Base-by-base conservation (phyloP, 1,140 invertebrate genomes). In the Papilio polytes region DNA sequence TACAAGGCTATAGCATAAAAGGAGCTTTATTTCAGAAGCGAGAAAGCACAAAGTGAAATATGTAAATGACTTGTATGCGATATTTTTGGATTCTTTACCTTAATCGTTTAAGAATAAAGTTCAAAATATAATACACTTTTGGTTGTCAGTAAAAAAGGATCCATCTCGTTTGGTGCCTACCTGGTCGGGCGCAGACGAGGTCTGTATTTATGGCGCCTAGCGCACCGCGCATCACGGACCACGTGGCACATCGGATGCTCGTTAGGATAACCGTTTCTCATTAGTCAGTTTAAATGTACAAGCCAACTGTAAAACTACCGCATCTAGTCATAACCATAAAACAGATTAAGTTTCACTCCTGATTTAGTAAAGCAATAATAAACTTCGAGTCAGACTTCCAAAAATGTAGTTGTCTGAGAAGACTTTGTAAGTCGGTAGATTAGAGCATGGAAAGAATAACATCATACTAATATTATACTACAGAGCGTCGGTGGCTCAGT, bases 11-110 rank as follows among this genome's bases (percentile, higher is more conserved):
- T 78, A 31, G 87, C 90, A 88, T 89, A 95, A 95, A 94, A 94
- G 91, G 87, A 94, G 89, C 94, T 94, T 91, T 95, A 95, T 95
- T 94, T 91, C 91, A 92, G 89, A 93, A 91, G 90, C 88, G 89
- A 93, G 92, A 95, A 93, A 94, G 94, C 88, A 83, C 86, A 94
- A 93, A 94, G 91, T 94, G 91, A 94, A 91, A 92, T 93, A 94
- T 94, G 92, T 89, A 87, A 92, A 89, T 89, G 79, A 87, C 83
- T 84, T 84, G 41, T 18, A 20, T 59, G 59, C 31, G 26, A 3
- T 2, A 3, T 22, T 82, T 80, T 74, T 85, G 48, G 70, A 91
- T 85, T 84, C 85, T 84, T 70, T 76, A 88, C 84, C 79, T 80
- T 90, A 86, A 59, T 18, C 4, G 46, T 26, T 72, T 36, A 12